Conservation (phyloP, 2,888 invertebrate species). For the Hydraecia micacea region DNA sequence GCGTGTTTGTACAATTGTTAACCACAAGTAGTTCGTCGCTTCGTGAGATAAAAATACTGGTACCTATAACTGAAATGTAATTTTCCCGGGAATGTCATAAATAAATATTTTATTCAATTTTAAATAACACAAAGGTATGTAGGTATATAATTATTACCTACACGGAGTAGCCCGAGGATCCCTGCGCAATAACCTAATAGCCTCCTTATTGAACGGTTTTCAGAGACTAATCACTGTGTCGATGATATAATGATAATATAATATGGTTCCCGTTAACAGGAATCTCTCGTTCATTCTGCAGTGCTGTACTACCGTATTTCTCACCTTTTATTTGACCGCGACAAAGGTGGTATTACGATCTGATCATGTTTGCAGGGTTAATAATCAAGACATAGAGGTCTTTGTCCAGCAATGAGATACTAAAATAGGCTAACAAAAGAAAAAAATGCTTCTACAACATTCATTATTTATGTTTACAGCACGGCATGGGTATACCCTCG, state of each 20-base stretch:
- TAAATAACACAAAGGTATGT: background rate
- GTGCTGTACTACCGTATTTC: background rate
- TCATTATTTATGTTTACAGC: slow-evolving; percentile 89
- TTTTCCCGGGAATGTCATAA: background rate
- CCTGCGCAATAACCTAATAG: background rate
- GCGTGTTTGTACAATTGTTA: background rate
- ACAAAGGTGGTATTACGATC: background rate
- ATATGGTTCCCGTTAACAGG: background rate
- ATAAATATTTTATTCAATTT: background rate
- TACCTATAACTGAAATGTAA: background rate
- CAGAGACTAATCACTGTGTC: slow-evolving; percentile 3
- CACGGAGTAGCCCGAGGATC: background rate
- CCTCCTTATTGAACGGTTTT: background rate
- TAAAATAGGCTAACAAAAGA: background rate
- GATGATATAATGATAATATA: too few relatives aligned
- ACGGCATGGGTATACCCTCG: slow-evolving; percentile 99
- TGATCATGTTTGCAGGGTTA: background rate
- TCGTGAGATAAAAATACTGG: background rate
- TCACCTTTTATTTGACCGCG: background rate
- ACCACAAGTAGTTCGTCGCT: background rate
- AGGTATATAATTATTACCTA: background rate
- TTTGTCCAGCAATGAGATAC: background rate
- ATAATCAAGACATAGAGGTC: background rate
- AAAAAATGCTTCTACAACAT: background rate
- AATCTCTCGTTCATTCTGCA: background rate